Evolutionary conservation across 2,797 vertebrate genomes (phyloP).

Genomic region (Phoebastria nigripes): DNA sequence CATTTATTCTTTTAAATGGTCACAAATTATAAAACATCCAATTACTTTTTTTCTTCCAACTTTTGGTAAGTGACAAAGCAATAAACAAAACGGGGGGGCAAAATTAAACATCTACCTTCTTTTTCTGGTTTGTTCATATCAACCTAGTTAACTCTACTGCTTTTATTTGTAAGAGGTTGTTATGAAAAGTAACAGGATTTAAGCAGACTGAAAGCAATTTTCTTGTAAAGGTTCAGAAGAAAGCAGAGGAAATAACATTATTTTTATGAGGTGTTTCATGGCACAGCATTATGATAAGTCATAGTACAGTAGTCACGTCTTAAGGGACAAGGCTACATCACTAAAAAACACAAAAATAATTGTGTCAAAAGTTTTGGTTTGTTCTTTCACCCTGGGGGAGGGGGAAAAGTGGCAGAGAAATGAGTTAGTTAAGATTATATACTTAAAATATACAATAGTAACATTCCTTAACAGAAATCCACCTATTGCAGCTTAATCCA

Average conservation of each 20-base stretch:
- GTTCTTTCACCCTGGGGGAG: neutral
- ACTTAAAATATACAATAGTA: neutral
- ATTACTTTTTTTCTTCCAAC: conserved; percentile 17
- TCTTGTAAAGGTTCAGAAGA: conserved; percentile 50
- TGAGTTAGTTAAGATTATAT: neutral
- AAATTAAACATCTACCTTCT: neutral
- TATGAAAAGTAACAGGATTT: conserved; percentile 35
- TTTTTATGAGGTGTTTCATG: conserved; percentile 56
- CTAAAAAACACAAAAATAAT: neutral
- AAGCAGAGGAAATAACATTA: conserved; percentile 48
- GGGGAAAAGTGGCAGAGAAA: neutral
- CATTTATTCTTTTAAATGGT: conserved; percentile 68
- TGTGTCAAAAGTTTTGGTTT: neutral
- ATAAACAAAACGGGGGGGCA: neutral
- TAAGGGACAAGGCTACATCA: neutral
- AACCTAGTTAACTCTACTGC: neutral
- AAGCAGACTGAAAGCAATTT: conserved; percentile 42
- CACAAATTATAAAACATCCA: conserved; percentile 67
- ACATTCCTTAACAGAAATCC: neutral
- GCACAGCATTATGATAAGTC: conserved; percentile 21
- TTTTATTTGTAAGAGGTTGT: conserved; percentile 39
- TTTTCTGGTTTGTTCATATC: conserved; percentile 27
- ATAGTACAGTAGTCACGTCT: conserved; percentile 18
- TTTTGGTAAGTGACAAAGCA: conserved; percentile 1
- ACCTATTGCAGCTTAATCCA: neutral